Evolutionary conservation across 2,888 invertebrate genomes (phyloP), one percentile per base, ranked within the genome.

Genomic region (Thalpophila matura): DNA sequence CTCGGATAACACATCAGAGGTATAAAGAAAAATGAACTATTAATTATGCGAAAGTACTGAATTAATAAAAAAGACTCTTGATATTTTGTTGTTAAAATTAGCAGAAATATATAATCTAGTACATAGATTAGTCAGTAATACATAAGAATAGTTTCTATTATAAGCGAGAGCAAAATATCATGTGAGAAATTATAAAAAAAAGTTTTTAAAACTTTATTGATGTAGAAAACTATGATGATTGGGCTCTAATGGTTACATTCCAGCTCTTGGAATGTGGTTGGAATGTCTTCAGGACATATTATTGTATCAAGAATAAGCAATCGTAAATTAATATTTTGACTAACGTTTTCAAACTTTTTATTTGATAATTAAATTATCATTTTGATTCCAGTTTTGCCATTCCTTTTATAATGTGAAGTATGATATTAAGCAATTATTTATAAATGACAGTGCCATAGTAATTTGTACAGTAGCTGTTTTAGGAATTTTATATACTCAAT

Each of bases 1-100:
- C 93, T 94, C 89, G 89, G 85, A 89, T 85, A 83, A 88, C 84
- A 91, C 89, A 85, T 90, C 91, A 91, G 87, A 85, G 85, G 85
- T 84, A 81, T 79, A 81, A 82, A 81, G 79, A 83, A 69, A 82
- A 77, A 70, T 61, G 68, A 74, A 84, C 79, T 85, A 83, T 82
- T 82, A 77, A 83, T 74, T 79, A 83, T 82, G 82, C 76, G 78
- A 80, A 81, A 84, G 83, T 87, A 86, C 87, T 85, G 82, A 86
- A 81, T 79, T 77, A 73, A 70, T 73, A 58, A 78, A 74, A 77
- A 78, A 80, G 79, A 86, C 79, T 87, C 82, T 88, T 84, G 72
- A 87, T 88, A 86, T 86, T 89, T 85, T 88, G 88, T 89, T 91
- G 88, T 89, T 88, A 84, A 82, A 79, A 85, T 81, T 91, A 90